These are phyloP conservation scores for Oreochromis aureus DNA, from an alignment of 2,113 vertebrate species.

Conservation along the genomic window DNA sequence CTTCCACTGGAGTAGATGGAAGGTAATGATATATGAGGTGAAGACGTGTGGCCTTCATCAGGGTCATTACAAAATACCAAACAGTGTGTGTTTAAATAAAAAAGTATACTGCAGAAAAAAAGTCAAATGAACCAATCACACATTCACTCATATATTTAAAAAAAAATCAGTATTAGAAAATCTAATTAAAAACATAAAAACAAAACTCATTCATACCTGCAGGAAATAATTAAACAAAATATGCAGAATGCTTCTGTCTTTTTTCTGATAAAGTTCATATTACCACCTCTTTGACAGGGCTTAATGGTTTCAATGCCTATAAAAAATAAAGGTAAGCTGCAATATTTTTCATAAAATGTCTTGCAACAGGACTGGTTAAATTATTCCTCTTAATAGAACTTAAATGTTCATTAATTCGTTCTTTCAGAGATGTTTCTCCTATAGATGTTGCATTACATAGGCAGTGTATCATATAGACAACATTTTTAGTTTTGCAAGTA, in stretches of 20 bases:
- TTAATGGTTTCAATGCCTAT: background rate
- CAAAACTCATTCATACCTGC: background rate
- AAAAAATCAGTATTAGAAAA: background rate
- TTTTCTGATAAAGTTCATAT: background rate
- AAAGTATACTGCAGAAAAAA: background rate
- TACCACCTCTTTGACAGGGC: rapidly evolving
- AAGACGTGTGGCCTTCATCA: background rate
- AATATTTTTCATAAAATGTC: background rate
- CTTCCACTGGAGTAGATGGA: background rate
- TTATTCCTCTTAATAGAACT: background rate
- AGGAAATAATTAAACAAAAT: background rate
- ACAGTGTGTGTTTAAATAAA: background rate
- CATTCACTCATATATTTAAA: rapidly evolving
- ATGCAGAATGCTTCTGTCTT: background rate
- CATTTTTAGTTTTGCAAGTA: background rate
- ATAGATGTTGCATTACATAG: background rate
- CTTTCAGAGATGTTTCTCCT: background rate
- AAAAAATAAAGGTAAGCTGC: background rate
- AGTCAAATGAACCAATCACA: background rate
- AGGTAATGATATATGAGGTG: background rate
- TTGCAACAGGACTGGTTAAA: background rate
- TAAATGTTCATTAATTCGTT: background rate
- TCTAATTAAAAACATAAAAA: background rate
- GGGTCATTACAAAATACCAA: background rate
- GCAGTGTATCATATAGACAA: background rate